These are phyloP conservation scores for Pterocles burchelli DNA, from an alignment of 2,113 vertebrate species.

Conservation along the genomic window DNA sequence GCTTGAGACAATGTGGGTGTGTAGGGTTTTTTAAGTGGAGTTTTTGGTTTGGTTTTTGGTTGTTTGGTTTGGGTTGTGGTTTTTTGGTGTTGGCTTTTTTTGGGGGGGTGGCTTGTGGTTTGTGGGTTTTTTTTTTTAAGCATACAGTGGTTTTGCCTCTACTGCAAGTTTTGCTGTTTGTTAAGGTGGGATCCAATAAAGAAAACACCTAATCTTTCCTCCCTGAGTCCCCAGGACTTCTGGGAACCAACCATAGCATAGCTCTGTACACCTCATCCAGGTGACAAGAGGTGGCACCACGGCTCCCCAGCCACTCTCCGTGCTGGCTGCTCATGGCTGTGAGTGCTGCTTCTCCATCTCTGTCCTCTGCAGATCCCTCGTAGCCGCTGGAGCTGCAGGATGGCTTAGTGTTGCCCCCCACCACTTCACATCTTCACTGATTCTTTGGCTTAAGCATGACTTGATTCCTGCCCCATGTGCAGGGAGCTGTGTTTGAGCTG, in stretches of 20 bases:
- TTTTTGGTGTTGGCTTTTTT: too few relatives aligned
- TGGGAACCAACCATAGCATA: fast-evolving
- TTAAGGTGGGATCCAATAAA: background rate
- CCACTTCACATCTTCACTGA: background rate
- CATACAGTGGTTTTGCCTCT: background rate
- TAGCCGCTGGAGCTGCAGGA: background rate
- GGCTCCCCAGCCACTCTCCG: background rate
- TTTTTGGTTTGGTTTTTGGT: background rate
- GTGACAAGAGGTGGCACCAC: background rate
- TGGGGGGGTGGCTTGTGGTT: too few relatives aligned
- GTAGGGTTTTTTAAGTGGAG: too few relatives aligned
- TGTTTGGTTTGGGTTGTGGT: background rate
- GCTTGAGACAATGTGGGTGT: background rate
- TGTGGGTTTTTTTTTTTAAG: background rate
- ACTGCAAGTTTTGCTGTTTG: background rate
- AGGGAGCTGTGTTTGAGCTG: background rate
- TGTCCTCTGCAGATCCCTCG: fast-evolving
- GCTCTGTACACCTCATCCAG: fast-evolving
- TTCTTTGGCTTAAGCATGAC: background rate
- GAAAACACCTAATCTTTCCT: background rate
- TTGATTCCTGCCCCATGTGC: too few relatives aligned
- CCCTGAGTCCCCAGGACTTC: background rate
- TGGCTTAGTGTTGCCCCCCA: background rate
- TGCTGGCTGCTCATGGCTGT: background rate
- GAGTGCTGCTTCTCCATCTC: background rate